These are phyloP conservation scores for Trematomus loennbergii DNA, from an alignment of 2,113 vertebrate species.

Conservation along the genomic window DNA sequence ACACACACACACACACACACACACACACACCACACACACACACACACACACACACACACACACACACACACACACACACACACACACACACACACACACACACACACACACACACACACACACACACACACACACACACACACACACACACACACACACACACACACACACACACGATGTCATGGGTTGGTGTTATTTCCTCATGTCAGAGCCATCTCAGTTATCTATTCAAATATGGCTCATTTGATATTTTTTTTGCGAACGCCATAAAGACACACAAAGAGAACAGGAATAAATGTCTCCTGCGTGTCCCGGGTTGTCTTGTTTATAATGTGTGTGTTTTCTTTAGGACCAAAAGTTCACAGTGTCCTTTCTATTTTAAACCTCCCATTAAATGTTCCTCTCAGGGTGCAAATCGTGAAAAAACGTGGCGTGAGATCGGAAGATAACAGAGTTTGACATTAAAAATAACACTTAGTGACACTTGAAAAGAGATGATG, in stretches of 20 bases:
- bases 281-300: conserved; percentile 17
- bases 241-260: conserved; percentile 16
- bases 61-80: too few relatives aligned
- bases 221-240: conserved; percentile 24
- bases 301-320: conserved; percentile 35
- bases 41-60: too few relatives aligned
- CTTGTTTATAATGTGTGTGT: conserved; percentile 3
- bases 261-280: conserved; percentile 5
- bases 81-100: too few relatives aligned
- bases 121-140: too few relatives aligned
- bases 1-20: too few relatives aligned
- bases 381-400: conserved; percentile 7
- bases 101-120: too few relatives aligned
- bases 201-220: conserved; percentile 1
- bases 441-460: conserved; percentile 21
- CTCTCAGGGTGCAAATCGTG: conserved; percentile 2
- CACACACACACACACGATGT: too few relatives aligned
- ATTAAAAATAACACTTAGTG: conserved; percentile 19
- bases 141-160: too few relatives aligned
- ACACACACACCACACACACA: too few relatives aligned
- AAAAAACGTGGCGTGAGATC: neutral
- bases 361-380: conserved; percentile 47
- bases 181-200: conserved; percentile 35
- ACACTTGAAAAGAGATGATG: conserved; percentile 19
- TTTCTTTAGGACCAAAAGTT: conserved; percentile 45